Evolutionary conservation across 2,113 vertebrate species (phyloP), one percentile per base, ranked within the genome.

Genomic region (Naja naja): DNA sequence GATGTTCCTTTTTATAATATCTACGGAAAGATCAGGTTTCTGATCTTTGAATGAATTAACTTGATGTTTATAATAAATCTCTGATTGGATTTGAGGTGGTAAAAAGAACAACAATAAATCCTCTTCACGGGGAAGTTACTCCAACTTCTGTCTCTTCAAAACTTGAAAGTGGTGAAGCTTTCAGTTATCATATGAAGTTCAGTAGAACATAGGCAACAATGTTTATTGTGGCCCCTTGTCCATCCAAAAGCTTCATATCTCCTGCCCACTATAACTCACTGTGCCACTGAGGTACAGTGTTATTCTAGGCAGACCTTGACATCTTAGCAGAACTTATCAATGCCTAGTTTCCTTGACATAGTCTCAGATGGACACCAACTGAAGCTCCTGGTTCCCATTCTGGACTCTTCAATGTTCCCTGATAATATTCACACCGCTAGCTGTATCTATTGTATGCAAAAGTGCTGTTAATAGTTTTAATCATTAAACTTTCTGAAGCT

Each of bases 401-500:
- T n/a, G 49, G 52, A 85, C 5, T 89, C 87, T 43, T 64, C n/a
- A 27, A 47, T 85, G 27, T 43, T 18, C 52, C 87, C 53, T 88
- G 74, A 34, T 39, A 58, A 85, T 93, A 85, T 96, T 95, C 89
- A 87, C 93, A 95, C 93, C 93, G 93, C 52, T 88, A 90, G 91
- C 95, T 90, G 1, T 94, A 95, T 91, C 90, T 94, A 93, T 95
- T 96, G 89, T 93, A 95, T 92, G 91, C 94, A 94, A 94, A 93
- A 87, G 92, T 91, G 85, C 91, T 95, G 60, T 92, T 89, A 95
- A 93, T 95, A 92, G 64, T 47, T 94, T 96, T 97, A 98, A 97
- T 97, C 87, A 97, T 98, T 98, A 98, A 86, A 97, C 97, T 96
- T 93, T 95, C 94, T 93, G 89, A 94, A 94, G 30, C 93, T 74